Conservation (phyloP, 2,113 vertebrate genomes). For the Cebus imitator region DNA sequence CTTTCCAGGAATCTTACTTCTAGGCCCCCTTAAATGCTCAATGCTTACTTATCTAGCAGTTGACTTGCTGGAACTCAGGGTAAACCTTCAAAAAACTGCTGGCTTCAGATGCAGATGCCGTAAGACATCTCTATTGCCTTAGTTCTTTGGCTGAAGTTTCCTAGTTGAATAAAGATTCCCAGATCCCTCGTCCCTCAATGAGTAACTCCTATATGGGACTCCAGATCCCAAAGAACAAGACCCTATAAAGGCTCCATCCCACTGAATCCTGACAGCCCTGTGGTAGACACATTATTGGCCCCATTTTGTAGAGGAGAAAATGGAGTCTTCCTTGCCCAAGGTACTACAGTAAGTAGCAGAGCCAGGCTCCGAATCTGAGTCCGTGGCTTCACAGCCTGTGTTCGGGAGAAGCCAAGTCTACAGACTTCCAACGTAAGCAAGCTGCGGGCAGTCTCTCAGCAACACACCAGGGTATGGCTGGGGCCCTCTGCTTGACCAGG, state of each 20-base stretch:
- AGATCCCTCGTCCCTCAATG: rapidly evolving
- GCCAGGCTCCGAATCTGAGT: neutral
- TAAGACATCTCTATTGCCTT: neutral
- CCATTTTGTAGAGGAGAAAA: neutral
- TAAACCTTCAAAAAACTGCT: neutral
- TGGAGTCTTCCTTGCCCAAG: neutral
- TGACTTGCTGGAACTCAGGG: neutral
- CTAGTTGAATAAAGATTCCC: neutral
- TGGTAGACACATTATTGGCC: neutral
- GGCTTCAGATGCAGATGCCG: neutral
- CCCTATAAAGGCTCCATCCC: neutral
- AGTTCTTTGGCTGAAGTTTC: neutral
- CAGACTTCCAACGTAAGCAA: neutral
- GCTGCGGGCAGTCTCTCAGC: neutral
- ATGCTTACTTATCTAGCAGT: neutral
- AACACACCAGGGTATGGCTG: neutral
- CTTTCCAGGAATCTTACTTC: conserved; percentile 17
- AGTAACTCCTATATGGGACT: neutral
- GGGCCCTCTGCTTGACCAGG: neutral
- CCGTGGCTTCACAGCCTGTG: neutral
- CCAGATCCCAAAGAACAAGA: neutral
- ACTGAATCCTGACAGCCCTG: neutral
- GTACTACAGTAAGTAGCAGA: neutral
- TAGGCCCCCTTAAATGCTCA: neutral
- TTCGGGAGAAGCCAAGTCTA: neutral